Evolutionary conservation across 2,113 vertebrate species (phyloP), one percentile per base, ranked within the genome.

Genomic region (Australoheros scitulus): DNA sequence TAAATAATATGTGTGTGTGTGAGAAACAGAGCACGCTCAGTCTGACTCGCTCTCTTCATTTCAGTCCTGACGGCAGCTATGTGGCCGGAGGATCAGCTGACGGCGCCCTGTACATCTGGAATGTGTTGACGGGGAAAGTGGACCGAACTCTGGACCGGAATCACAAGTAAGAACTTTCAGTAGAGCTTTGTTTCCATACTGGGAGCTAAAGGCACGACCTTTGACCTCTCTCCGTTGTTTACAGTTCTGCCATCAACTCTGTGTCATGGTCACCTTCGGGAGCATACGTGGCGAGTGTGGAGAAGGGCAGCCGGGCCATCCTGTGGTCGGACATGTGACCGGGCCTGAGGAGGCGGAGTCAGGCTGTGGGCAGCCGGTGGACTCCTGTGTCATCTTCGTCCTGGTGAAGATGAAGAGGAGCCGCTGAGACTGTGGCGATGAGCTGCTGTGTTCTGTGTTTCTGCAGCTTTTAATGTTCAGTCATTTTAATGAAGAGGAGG

Each of bases 191-290:
- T 18, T 43, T 24, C 1, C 64, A 50, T 22, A 24, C 41, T 41
- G 11, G 22, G 5, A 15, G 64, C 41, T 0, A 0, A 11, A 3
- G 41, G 15, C 24, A 0, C 13, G 36, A 59, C 24, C 7, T 43
- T 52, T 18, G 14, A 70, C 43, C 36, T 65, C 11, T 61, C 1
- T 13, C 22, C 38, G 3, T 7, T 47, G 3, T 29, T n/a, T 78
- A 11, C 89, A 99, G 98, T 92, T 97, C 97, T 2, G 93, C 97
- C 29, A 96, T 99, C 89, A 99, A 99, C 80, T 96, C 97, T 0
- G 98, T 99, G 6, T 96, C 98, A 0, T 99, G 98, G 98, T 97
- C 98, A 0, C 97, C 98, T 0, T 97, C 97, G 0, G 98, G 98
- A 55, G 82, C 94, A 1, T 96, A 96, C 0, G 97, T 99, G 43